Base-by-base conservation (phyloP, 2,113 vertebrate genomes). In the Lagopus muta region DNA sequence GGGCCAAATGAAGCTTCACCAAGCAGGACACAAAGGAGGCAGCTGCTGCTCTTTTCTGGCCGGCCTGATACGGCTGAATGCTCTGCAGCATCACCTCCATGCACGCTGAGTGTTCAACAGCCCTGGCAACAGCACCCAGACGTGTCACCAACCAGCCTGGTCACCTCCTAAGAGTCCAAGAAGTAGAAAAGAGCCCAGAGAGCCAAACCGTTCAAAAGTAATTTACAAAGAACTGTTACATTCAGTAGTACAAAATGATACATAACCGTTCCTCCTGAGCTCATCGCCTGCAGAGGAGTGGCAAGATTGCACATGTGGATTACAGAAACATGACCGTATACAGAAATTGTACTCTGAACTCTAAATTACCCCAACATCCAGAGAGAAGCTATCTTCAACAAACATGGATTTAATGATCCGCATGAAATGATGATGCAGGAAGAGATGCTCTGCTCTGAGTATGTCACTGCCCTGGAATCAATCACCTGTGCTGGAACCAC, bases 191-290 rank as follows among this genome's bases (percentile, higher is more conserved):
- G 48, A 89, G 71, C 16, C 20, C 67, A 94, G 67, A 58, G 24
- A 2, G 55, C n/a, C 21, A 87, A 85, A 66, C 36, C 10, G 58
- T 64, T 80, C 81, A 36, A 58, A 89, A 94, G 93, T 82, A 40
- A 80, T 94, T 95, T 95, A 91, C 94, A 89, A 94, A 94, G 93
- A 90, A 73, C 3, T 4, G 66, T 95, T 85, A 89, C 67, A 88
- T 77, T 90, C 57, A 85, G 85, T 76, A 92, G 85, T 94, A 95
- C 75, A 95, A 95, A 95, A 92, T 30, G 1, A 70, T 34, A 24
- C 0, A 24, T 8, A 80, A 27, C 36, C 45, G 52, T 20, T 48
- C 55, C 58, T 91, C 77, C 75, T 25, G 42, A 89, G 43, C 58
- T n/a, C 67, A 21, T 2, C 42, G 32, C 32, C 58, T 17, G 21